A percentile compares a stretch with the other conserved stretches of the same genome.
These are phyloP conservation scores for Aplochiton taeniatus DNA, from an alignment of 2,797 vertebrate species.

Conservation along the genomic window DNA sequence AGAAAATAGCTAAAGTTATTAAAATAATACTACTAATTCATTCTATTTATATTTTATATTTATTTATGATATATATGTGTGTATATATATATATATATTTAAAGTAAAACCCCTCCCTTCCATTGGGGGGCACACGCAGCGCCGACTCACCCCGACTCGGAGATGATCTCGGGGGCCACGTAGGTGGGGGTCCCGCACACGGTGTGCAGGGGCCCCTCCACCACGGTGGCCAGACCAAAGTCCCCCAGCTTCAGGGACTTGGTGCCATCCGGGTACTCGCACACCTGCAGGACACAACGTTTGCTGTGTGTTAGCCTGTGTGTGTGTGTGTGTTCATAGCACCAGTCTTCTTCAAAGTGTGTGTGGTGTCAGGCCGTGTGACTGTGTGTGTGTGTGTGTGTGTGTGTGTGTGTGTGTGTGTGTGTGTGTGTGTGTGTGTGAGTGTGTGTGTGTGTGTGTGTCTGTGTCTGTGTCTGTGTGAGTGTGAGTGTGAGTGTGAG, in stretches of 20 bases:
- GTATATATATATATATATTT: too few relatives aligned
- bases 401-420: background rate
- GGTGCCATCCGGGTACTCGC: conserved; percentile 88
- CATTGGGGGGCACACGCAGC: background rate
- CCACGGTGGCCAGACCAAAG: conserved; percentile 94
- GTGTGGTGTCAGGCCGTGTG: background rate
- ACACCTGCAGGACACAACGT: conserved; percentile 77
- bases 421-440: background rate
- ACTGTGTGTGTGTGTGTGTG: background rate
- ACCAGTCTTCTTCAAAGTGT: background rate
- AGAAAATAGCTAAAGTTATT: background rate
- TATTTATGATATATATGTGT: too few relatives aligned
- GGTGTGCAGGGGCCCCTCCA: conserved; percentile 90
- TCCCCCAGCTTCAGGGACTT: conserved; percentile 96
- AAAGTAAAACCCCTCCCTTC: background rate
- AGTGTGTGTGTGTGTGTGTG: background rate
- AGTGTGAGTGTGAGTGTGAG: background rate
- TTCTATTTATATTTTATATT: too few relatives aligned
- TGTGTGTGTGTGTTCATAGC: background rate
- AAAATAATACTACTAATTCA: too few relatives aligned
- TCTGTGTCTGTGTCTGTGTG: background rate
- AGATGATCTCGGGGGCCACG: conserved; percentile 96
- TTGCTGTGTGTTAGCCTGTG: background rate
- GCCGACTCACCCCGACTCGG: conserved; percentile 87
- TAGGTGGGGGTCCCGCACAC: conserved; percentile 98